These are phyloP conservation scores for Pseudolaguvia tuberculata DNA, from an alignment of 2,113 vertebrate genomes.

Conservation along the genomic window DNA sequence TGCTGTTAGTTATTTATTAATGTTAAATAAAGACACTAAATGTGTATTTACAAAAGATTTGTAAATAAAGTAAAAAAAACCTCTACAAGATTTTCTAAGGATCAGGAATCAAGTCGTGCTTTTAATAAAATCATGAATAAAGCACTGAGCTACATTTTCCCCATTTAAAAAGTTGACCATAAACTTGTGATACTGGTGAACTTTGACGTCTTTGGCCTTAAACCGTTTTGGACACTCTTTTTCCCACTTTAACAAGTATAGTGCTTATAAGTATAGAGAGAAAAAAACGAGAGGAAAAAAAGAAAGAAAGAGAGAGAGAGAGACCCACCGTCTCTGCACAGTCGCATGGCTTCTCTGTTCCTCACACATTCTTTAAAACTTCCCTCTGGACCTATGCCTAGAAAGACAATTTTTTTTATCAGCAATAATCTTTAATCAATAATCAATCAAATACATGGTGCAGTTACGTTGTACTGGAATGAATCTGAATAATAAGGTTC, in stretches of 20 bases:
- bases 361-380: slow-evolving; percentile 96
- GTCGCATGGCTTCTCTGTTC: slow-evolving; percentile 95
- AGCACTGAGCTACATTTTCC: neutral
- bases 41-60: no score
- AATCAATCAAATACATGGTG: neutral
- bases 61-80: neutral
- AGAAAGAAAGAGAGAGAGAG: neutral
- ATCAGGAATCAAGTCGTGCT: neutral
- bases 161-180: neutral
- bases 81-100: neutral
- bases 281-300: neutral
- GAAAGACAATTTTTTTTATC: slow-evolving; percentile 43
- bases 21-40: neutral
- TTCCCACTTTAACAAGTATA: neutral
- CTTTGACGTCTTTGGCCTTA: neutral
- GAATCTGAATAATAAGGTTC: no score
- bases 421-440: neutral
- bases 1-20: neutral
- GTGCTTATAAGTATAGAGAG: no score
- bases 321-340: slow-evolving; percentile 96
- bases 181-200: neutral
- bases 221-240: neutral
- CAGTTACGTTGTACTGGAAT: no score
- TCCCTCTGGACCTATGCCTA: slow-evolving; percentile 92
- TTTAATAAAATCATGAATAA: neutral